Evolutionary conservation across 2,888 invertebrate species (phyloP).

Genomic region (Plagodis pulveraria): DNA sequence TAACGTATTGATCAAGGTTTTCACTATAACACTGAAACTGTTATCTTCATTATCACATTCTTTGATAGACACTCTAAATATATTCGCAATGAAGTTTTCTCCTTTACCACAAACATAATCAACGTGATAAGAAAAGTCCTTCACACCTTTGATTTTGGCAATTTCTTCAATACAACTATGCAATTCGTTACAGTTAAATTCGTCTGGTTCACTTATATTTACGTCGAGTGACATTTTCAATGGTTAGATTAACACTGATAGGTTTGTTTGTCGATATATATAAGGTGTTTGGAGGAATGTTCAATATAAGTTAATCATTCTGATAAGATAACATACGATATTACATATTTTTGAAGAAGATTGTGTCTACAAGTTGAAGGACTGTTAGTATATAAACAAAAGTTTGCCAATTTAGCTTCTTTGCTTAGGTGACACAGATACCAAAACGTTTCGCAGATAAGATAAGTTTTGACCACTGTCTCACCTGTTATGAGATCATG

Average conservation of each 20-base stretch:
- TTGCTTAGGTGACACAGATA: too few relatives aligned
- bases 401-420: too few relatives aligned
- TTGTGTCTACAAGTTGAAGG: not conserved
- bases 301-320: conserved; percentile 39
- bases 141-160: conserved; percentile 54
- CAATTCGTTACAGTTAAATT: conserved; percentile 68
- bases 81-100: conserved; percentile 68
- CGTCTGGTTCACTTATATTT: conserved; percentile 76
- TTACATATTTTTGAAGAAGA: conserved; percentile 25
- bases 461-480: too few relatives aligned
- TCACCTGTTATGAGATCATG: too few relatives aligned
- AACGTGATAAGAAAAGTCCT: conserved; percentile 68
- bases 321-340: conserved; percentile 39
- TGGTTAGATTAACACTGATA: conserved; percentile 9
- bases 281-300: conserved; percentile 16
- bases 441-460: too few relatives aligned
- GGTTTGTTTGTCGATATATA: conserved; percentile 16
- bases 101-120: conserved; percentile 67
- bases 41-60: conserved; percentile 49
- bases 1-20: conserved; percentile 68
- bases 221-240: conserved; percentile 74
- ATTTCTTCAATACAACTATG: conserved; percentile 63
- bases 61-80: conserved; percentile 66
- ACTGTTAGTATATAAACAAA: too few relatives aligned
- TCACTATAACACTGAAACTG: conserved; percentile 63